These are phyloP conservation scores for Sebastes baramenuke DNA, from an alignment of 2,797 vertebrate species.

Conservation along the genomic window DNA sequence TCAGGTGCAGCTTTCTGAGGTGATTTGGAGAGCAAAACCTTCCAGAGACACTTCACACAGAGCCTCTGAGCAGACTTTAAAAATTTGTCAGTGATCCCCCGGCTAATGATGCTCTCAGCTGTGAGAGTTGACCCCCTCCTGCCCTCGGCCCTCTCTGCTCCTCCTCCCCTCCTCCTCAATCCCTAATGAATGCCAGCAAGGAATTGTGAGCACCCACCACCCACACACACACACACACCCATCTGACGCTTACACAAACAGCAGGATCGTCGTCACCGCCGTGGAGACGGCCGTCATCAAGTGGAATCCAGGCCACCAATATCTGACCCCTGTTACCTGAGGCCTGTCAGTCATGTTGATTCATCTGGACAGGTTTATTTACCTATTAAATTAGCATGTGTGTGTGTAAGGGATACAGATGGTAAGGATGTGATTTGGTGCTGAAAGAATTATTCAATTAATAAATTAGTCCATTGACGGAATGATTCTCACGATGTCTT, in stretches of 20 bases:
- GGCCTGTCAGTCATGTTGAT: constrained; percentile 61
- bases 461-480: background rate
- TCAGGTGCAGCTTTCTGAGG: background rate
- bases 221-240: background rate
- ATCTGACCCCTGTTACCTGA: constrained; percentile 62
- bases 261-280: constrained; percentile 18
- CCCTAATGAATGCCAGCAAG: constrained; percentile 72
- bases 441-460: background rate
- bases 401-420: background rate
- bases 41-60: background rate
- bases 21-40: background rate
- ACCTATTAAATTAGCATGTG: background rate
- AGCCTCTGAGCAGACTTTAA: constrained; percentile 51
- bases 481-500: background rate
- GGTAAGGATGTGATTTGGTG: background rate
- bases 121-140: constrained; percentile 73
- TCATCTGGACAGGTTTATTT: constrained; percentile 54
- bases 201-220: constrained; percentile 24
- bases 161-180: constrained; percentile 28
- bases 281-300: constrained; percentile 41
- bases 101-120: constrained; percentile 75
- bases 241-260: constrained; percentile 25
- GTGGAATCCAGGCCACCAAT: constrained; percentile 41
- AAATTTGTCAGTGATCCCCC: constrained; percentile 73
- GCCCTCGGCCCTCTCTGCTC: constrained; percentile 50